A percentile compares a stretch with the other conserved stretches of the same genome.
Evolutionary conservation across 2,113 vertebrate species (phyloP).

Genomic region (Ictidomys tridecemlineatus): DNA sequence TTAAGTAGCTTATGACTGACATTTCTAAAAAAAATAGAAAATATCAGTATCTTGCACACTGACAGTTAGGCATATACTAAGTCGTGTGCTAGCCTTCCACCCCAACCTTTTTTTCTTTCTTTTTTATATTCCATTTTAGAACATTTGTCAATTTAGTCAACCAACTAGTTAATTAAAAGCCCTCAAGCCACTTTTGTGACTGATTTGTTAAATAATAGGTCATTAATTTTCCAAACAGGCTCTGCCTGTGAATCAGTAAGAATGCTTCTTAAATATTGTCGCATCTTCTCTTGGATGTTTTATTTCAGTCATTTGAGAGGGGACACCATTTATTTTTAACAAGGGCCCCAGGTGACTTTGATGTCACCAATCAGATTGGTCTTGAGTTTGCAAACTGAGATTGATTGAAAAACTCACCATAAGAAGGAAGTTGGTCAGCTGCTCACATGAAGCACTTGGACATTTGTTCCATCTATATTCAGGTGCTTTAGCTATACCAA

Average conservation of each 20-base stretch:
- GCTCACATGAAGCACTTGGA: not conserved
- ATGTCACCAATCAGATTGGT: not conserved
- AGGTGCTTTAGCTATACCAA: not conserved
- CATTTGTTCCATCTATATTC: not conserved
- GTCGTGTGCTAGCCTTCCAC: not conserved
- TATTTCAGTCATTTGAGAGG: not conserved
- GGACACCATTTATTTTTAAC: not conserved
- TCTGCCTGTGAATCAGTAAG: not conserved
- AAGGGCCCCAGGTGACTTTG: not conserved
- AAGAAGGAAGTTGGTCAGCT: not conserved
- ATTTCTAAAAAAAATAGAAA: not conserved
- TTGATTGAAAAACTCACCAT: not conserved
- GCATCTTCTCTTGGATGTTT: not conserved
- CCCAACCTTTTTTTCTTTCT: not conserved
- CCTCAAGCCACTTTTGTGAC: not conserved
- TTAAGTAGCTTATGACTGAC: not conserved
- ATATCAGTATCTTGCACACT: not conserved
- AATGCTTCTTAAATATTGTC: conserved; percentile 20
- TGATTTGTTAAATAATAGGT: conserved; percentile 34
- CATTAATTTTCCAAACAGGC: not conserved
- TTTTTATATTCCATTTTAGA: conserved; percentile 5
- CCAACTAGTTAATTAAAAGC: conserved; percentile 23
- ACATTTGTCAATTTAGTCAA: not conserved
- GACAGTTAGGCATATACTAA: not conserved
- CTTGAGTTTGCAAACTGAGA: not conserved